These are phyloP conservation scores for Coenobita brevimanus DNA, from an alignment of 1,140 invertebrate species.

Conservation along the genomic window DNA sequence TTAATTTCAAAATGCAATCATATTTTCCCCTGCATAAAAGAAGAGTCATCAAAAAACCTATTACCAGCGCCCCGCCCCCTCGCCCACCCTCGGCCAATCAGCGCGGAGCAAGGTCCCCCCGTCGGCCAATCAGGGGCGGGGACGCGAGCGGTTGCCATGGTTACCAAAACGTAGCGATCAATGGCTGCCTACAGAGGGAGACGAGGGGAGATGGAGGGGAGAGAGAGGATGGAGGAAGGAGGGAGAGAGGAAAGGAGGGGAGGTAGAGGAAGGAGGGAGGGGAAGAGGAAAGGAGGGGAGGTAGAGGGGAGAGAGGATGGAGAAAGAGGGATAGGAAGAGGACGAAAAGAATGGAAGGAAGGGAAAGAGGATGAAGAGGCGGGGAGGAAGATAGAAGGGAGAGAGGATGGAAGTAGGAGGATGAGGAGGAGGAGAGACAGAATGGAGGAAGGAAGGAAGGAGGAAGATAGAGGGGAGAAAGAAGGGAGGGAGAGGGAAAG, in stretches of 20 bases:
- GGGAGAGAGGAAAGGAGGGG: not conserved
- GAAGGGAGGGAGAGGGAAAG: too few relatives aligned
- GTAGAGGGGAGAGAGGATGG: too few relatives aligned
- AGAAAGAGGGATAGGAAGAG: not conserved
- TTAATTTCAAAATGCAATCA: slow-evolving; percentile 68
- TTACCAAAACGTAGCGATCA: slow-evolving; percentile 52
- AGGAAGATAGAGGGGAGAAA: too few relatives aligned
- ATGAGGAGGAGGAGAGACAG: too few relatives aligned
- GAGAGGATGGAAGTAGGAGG: too few relatives aligned
- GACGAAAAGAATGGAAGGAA: not conserved
- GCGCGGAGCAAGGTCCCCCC: slow-evolving; percentile 36
- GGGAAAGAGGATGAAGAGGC: not conserved
- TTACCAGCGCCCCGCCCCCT: slow-evolving; percentile 59
- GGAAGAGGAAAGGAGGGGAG: not conserved
- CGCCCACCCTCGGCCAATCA: slow-evolving; percentile 47
- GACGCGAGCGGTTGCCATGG: slow-evolving; percentile 62
- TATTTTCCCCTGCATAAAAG: slow-evolving; percentile 70
- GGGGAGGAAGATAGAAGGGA: too few relatives aligned
- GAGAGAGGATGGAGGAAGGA: too few relatives aligned
- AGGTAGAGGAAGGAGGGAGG: not conserved
- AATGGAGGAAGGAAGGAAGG: too few relatives aligned
- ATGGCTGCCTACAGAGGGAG: slow-evolving; percentile 39
- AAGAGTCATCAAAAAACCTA: slow-evolving; percentile 70
- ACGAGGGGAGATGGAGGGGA: not conserved
- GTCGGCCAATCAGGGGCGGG: slow-evolving; percentile 53